phyloP scores from a whole-genome alignment of 2,113 vertebrate species.

The Acrocephalus arundinaceus region DNA sequence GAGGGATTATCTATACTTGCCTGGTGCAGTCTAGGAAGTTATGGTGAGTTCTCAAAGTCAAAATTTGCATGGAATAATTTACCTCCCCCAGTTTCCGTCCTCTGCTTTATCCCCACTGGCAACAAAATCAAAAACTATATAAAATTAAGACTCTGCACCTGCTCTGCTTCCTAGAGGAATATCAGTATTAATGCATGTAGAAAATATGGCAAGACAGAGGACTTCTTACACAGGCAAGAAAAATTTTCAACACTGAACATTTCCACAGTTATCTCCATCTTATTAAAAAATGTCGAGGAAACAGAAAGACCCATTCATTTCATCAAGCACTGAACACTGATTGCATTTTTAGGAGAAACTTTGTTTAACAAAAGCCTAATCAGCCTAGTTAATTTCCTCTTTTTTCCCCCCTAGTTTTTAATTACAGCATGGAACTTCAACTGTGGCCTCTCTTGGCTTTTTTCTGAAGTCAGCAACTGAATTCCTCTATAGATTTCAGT shows the following conservation, averaged over 20 bases:
- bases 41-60: background rate
- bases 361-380: constrained; percentile 30
- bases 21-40: constrained; percentile 23
- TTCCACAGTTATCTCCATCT: constrained; percentile 30
- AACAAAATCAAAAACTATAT: constrained; percentile 36
- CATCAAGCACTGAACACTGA: background rate
- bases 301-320: constrained; percentile 44
- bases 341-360: constrained; percentile 10
- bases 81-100: background rate
- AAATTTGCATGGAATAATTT: constrained; percentile 17
- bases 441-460: background rate
- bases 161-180: constrained; percentile 34
- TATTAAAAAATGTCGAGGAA: constrained; percentile 10
- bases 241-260: constrained; percentile 14
- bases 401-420: background rate
- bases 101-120: constrained; percentile 5
- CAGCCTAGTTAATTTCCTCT: background rate
- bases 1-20: background rate
- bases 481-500: background rate
- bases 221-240: constrained; percentile 9
- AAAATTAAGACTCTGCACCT: constrained; percentile 53
- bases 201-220: constrained; percentile 13
- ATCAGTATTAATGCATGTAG: background rate
- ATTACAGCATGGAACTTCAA: background rate
- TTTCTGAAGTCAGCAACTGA: background rate